Evolutionary conservation across 2,113 vertebrate genomes (phyloP), one percentile per base, ranked within the genome.

Genomic region (Perca fluviatilis): DNA sequence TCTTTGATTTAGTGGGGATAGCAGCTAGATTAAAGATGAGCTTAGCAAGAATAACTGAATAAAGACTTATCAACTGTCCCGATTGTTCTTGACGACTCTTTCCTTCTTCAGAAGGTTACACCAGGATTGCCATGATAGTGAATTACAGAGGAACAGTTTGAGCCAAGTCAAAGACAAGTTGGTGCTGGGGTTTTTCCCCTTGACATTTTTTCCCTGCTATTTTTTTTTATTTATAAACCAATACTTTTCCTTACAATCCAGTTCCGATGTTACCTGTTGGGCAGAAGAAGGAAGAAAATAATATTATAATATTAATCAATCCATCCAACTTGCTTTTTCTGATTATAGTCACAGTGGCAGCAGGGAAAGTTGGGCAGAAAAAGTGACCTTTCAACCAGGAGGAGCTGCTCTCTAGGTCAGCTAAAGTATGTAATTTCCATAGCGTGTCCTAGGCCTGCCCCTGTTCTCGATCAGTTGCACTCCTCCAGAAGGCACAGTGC

Each of bases 31-130:
- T 85, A 82, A 88, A 72, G 57, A 40, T 74, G 63, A 90, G 75
- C 88, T 89, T 89, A 87, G 56, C 21, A 64, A 46, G 54, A 62
- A 49, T 18, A 56, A 56, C 64, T 63, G 50, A 84, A 71, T 67
- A 85, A 77, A 88, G 80, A 86, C 10, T 74, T 77, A 75, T 46
- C n/a, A 70, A 64, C 70, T 84, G 64, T 77, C 43, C 53, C 84
- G 80, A 88, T 88, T 84, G 90, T 84, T 79, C 74, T 33, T 46
- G 74, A 86, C 71, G 67, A 68, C 53, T 81, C 36, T 57, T 61
- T 67, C 33, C 19, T 49, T 53, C 25, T 68, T 63, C 56, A 13
- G 58, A 88, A 86, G 78, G 82, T 83, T 80, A 83, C 53, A 68
- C 60, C 27, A 23, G 61, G 83, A 62, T 80, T 72, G 71, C 75